Percentiles rank a stretch among this genome's conserved stretches.
Evolutionary conservation across 2,888 invertebrate genomes (phyloP).

Genomic region (Galerucella nymphaeae): DNA sequence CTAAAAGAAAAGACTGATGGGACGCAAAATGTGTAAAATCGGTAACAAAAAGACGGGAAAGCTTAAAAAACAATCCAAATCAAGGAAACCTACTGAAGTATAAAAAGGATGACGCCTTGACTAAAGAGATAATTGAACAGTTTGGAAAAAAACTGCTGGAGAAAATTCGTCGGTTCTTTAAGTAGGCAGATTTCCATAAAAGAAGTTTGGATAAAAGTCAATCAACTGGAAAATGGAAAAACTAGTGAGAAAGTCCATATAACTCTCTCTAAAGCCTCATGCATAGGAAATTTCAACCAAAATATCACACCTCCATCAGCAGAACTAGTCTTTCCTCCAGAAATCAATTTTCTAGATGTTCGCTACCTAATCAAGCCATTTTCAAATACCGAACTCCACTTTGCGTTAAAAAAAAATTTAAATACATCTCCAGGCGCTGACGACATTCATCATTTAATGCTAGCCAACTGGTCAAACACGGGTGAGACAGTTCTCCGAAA

Average conservation of each 20-base stretch:
- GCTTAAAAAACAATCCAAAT: constrained; percentile 14
- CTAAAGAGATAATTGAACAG: constrained; percentile 11
- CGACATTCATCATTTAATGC: too few species aligned
- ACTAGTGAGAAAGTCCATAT: not conserved
- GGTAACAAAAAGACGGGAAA: constrained; percentile 7
- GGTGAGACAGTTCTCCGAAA: not conserved
- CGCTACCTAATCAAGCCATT: not conserved
- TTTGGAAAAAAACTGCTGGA: too few species aligned
- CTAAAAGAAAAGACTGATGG: constrained; percentile 22
- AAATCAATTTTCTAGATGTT: not conserved
- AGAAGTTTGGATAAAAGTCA: too few species aligned
- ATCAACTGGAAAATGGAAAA: constrained; percentile 22
- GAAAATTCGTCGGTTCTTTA: constrained; percentile 9
- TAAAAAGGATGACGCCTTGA: constrained; percentile 17
- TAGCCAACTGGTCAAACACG: not conserved
- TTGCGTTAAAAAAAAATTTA: not conserved
- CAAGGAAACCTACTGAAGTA: constrained; percentile 3
- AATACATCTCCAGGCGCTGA: constrained; percentile 9
- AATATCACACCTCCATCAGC: not conserved
- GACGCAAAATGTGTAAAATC: constrained; percentile 4
- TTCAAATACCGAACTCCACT: not conserved
- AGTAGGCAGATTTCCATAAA: constrained; percentile 15
- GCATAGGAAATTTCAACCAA: constrained; percentile 16
- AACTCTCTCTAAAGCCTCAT: constrained; percentile 6
- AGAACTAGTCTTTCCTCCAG: not conserved